These are phyloP conservation scores for Troides aeacus DNA, from an alignment of 2,888 invertebrate species.

Conservation along the genomic window DNA sequence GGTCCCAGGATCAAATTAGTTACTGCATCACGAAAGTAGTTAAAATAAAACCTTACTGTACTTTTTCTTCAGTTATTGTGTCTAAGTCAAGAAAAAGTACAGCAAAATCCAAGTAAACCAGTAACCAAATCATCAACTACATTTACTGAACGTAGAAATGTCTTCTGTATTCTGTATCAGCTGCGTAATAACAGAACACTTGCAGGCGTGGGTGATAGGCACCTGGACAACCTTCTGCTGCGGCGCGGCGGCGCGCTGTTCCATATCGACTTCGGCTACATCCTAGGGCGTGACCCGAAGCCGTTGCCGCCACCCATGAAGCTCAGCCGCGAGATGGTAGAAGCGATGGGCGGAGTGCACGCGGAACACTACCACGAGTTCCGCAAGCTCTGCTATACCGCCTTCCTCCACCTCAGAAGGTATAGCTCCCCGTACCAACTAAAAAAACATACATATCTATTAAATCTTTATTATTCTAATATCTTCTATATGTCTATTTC, in stretches of 20 bases:
- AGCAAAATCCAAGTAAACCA: too few relatives aligned
- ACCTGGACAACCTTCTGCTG: conserved; percentile 97
- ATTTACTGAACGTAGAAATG: too few relatives aligned
- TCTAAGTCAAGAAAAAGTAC: too few relatives aligned
- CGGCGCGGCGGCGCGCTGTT: conserved; percentile 94
- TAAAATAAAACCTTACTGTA: too few relatives aligned
- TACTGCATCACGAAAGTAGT: too few relatives aligned
- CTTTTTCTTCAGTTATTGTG: too few relatives aligned
- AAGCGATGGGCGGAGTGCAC: conserved; percentile 95
- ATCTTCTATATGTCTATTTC: conserved; percentile 25
- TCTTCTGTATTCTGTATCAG: too few relatives aligned
- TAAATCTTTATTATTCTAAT: too few relatives aligned
- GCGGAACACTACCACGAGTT: conserved; percentile 97
- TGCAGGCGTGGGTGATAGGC: conserved; percentile 96
- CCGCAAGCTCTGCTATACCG: conserved; percentile 95
- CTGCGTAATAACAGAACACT: too few relatives aligned
- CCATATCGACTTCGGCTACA: conserved; percentile 99
- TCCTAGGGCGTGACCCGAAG: conserved; percentile 98
- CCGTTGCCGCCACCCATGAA: conserved; percentile 99
- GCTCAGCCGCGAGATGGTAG: conserved; percentile 99
- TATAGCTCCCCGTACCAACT: conserved; percentile 40
- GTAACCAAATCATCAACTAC: too few relatives aligned
- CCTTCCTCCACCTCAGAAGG: conserved; percentile 95
- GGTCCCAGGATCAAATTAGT: too few relatives aligned
- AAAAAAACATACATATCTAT: too few relatives aligned